phyloP scores from a whole-genome alignment of 2,797 vertebrate species.

The Ficedula albicollis region DNA sequence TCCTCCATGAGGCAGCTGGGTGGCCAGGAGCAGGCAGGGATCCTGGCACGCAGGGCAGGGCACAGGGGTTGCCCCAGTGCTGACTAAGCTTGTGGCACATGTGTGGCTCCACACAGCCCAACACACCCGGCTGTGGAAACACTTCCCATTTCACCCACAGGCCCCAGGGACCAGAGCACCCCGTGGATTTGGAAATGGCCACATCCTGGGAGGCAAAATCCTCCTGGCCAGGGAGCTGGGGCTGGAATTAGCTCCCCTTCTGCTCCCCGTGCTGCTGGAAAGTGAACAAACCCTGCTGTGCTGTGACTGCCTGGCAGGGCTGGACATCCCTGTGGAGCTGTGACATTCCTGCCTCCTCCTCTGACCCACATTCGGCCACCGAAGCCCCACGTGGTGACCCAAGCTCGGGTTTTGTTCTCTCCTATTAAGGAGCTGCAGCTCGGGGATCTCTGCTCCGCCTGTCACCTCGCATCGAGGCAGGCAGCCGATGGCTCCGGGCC shows the following conservation, averaged over 20 bases:
- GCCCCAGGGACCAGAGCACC: background rate
- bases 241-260: background rate
- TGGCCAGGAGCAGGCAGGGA: background rate
- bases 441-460: background rate
- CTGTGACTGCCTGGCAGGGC: background rate
- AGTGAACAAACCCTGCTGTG: background rate
- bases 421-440: background rate
- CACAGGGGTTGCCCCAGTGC: accelerated
- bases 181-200: background rate
- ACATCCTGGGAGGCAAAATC: background rate
- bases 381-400: background rate
- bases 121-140: background rate
- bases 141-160: background rate
- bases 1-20: accelerated
- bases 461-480: background rate
- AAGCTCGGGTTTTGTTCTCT: background rate
- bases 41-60: background rate
- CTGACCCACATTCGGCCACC: background rate
- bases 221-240: background rate
- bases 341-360: background rate
- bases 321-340: background rate
- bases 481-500: background rate
- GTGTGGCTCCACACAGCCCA: background rate
- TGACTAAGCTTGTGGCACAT: background rate
- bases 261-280: background rate